Percentiles rank a stretch among this genome's conserved stretches.
Conservation (phyloP, 2,797 vertebrate genomes). For the Spinibarbus caldwelli region DNA sequence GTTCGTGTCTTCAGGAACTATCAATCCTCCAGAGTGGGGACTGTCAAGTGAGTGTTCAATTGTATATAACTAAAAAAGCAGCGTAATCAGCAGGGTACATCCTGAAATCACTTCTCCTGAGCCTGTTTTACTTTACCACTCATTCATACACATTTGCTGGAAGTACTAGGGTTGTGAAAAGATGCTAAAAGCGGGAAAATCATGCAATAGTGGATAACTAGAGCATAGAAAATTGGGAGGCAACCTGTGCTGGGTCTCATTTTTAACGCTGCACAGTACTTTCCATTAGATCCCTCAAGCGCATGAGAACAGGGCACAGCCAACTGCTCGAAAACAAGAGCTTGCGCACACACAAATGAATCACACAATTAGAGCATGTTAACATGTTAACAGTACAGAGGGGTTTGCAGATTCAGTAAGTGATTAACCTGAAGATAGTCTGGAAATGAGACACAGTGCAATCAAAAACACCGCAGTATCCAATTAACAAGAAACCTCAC, state of each 20-base stretch:
- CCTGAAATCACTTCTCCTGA: not conserved
- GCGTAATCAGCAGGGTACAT: constrained; percentile 12
- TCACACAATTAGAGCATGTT: constrained; percentile 34
- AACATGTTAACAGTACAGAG: constrained; percentile 23
- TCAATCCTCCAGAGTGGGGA: constrained; percentile 15
- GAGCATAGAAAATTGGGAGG: constrained; percentile 52
- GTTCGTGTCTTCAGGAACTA: constrained; percentile 20
- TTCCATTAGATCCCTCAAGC: constrained; percentile 47
- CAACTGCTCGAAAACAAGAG: constrained; percentile 36
- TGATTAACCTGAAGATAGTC: constrained; percentile 20
- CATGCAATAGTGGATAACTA: constrained; percentile 39
- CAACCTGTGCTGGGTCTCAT: constrained; percentile 37
- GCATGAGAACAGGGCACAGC: constrained; percentile 2
- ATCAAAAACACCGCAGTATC: constrained; percentile 1
- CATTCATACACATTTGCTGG: not conserved
- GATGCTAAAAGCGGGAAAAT: constrained; percentile 10
- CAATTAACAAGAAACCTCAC: constrained; percentile 30
- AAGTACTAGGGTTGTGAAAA: constrained; percentile 9
- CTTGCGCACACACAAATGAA: constrained; percentile 23
- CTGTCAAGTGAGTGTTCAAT: constrained; percentile 30
- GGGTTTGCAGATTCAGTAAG: not conserved
- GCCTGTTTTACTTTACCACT: constrained; percentile 3
- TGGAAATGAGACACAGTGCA: constrained; percentile 24
- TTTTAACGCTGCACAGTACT: constrained; percentile 43
- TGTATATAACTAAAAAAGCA: constrained; percentile 25